Percentiles rank a stretch among this genome's conserved stretches.
These are phyloP conservation scores for Xyrauchen texanus DNA, from an alignment of 2,113 vertebrate species.

Conservation along the genomic window DNA sequence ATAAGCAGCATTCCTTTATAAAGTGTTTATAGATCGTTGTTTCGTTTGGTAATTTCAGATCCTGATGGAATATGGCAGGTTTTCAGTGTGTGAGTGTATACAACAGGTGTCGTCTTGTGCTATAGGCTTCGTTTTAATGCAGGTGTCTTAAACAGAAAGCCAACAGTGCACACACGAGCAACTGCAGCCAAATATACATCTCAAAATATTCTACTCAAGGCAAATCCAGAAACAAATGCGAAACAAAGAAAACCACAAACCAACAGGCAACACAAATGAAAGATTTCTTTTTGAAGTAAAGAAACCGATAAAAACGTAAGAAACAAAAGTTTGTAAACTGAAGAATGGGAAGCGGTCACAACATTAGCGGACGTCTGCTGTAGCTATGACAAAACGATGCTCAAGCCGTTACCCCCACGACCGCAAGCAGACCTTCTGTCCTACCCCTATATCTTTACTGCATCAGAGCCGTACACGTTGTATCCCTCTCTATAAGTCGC, in stretches of 20 bases:
- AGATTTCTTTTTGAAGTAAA: slow-evolving; percentile 7
- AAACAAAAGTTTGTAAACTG: slow-evolving; percentile 53
- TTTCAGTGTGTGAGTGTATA: neutral
- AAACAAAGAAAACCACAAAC: neutral
- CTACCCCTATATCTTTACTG: slow-evolving; percentile 99
- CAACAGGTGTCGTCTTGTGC: neutral
- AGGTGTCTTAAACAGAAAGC: slow-evolving; percentile 87
- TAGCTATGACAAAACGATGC: neutral
- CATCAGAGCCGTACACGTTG: slow-evolving; percentile 99
- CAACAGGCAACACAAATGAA: slow-evolving; percentile 29
- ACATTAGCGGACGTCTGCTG: slow-evolving; percentile 7
- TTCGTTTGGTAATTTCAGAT: neutral
- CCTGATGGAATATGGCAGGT: slow-evolving; percentile 17
- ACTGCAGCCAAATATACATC: slow-evolving; percentile 76
- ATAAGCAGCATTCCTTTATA: slow-evolving; percentile 29
- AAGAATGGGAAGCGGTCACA: slow-evolving; percentile 70
- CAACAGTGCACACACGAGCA: slow-evolving; percentile 80
- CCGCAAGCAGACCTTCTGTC: slow-evolving; percentile 62
- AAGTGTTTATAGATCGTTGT: slow-evolving; percentile 1
- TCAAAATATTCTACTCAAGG: slow-evolving; percentile 25
- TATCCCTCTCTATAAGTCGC: slow-evolving; percentile 99
- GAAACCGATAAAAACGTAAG: slow-evolving; percentile 33
- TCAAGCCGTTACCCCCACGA: slow-evolving; percentile 20
- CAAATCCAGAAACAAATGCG: slow-evolving; percentile 2
- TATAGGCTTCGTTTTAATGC: slow-evolving; percentile 76